These are phyloP conservation scores for Delia radicum DNA, from an alignment of 1,140 invertebrate species.

Conservation along the genomic window DNA sequence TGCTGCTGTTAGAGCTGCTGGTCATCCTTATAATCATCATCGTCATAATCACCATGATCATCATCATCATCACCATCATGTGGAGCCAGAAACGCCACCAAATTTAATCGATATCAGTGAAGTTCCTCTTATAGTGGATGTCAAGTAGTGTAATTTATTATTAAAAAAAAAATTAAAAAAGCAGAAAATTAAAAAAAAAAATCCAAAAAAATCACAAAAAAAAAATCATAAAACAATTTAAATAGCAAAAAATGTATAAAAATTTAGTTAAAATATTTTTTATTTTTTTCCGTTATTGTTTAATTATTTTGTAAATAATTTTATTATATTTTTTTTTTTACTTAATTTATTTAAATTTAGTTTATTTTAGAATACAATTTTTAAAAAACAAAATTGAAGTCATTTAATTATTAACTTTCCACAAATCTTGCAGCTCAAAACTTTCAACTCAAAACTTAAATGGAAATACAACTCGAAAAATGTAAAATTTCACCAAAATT, in stretches of 20 bases:
- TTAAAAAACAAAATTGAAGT: background rate
- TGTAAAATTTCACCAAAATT: no score
- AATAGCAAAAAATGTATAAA: conserved; percentile 31
- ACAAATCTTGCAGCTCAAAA: background rate
- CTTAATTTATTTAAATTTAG: background rate
- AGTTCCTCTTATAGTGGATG: conserved; percentile 57
- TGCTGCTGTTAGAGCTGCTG: conserved; percentile 33
- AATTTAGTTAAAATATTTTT: background rate
- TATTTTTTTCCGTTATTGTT: no score
- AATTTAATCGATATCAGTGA: conserved; percentile 56
- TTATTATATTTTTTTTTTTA: conserved; percentile 10
- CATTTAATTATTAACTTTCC: background rate
- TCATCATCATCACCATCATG: conserved; percentile 34
- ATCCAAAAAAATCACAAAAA: no score
- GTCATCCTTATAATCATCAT: conserved; percentile 29
- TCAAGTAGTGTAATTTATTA: conserved; percentile 50
- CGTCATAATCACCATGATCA: conserved; percentile 37
- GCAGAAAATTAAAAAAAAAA: conserved; percentile 31
- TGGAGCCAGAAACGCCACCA: conserved; percentile 47
- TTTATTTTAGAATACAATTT: background rate
- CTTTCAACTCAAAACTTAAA: no score
- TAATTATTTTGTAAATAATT: conserved; percentile 46
- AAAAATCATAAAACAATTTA: conserved; percentile 27
- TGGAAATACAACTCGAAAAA: no score
- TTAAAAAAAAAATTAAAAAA: conserved; percentile 32